Evolutionary conservation across 2,797 vertebrate species (phyloP).

Genomic region (Acanthiza pusilla): DNA sequence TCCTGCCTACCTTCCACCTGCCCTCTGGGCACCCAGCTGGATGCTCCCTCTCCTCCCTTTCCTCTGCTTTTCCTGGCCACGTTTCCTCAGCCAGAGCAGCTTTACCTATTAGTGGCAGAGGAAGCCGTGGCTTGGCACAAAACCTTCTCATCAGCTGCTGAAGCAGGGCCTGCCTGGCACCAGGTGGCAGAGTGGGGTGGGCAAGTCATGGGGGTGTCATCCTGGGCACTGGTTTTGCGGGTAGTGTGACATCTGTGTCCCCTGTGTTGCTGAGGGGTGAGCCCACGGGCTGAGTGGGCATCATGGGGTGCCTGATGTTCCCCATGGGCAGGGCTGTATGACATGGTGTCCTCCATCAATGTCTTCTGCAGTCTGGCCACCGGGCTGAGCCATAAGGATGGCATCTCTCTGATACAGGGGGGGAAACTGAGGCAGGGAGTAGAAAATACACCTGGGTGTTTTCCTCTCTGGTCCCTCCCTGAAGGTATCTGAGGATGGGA

Average conservation of each 20-base stretch:
- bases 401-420: rapidly evolving
- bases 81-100: rapidly evolving
- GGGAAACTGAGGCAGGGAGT: not conserved
- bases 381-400: not conserved
- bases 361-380: not conserved
- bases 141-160: not conserved
- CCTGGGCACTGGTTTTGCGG: rapidly evolving
- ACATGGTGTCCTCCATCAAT: not conserved
- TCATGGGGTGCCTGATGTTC: rapidly evolving
- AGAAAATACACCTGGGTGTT: rapidly evolving
- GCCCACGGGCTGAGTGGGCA: not conserved
- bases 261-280: not conserved
- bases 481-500: not conserved
- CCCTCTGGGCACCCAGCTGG: not conserved
- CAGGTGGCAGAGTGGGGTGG: not conserved
- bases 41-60: not conserved
- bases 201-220: rapidly evolving
- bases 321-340: rapidly evolving
- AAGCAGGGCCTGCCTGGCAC: not conserved
- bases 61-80: not conserved
- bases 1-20: not conserved
- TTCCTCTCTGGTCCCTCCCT: not conserved
- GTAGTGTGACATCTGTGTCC: not conserved
- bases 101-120: not conserved
- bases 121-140: not conserved